Evolutionary conservation across 2,888 invertebrate genomes (phyloP).

Genomic region (Zelleria hepariella): DNA sequence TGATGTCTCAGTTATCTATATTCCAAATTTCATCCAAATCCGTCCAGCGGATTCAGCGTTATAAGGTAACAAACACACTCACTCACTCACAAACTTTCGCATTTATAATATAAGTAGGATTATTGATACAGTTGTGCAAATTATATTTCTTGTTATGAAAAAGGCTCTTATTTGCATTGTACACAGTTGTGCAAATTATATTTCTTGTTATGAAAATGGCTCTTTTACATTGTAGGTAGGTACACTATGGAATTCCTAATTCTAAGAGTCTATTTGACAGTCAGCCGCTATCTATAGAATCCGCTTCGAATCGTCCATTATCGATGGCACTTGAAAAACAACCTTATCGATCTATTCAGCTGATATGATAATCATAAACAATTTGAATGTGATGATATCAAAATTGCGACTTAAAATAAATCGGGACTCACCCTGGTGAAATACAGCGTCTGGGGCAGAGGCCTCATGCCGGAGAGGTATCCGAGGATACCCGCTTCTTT

Average conservation of each 20-base stretch:
- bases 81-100: too few species aligned
- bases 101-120: too few species aligned
- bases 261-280: neutral
- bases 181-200: neutral
- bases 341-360: neutral
- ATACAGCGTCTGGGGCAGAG: slow-evolving; percentile 87
- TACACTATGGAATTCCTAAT: neutral
- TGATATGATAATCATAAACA: neutral
- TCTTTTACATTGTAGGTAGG: too few species aligned
- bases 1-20: too few species aligned
- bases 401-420: neutral
- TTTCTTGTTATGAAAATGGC: too few species aligned
- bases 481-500: slow-evolving; percentile 88
- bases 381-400: neutral
- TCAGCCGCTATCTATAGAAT: neutral
- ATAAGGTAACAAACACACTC: too few species aligned
- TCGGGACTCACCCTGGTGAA: slow-evolving; percentile 83
- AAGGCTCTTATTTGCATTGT: too few species aligned
- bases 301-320: neutral
- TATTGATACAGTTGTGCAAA: too few species aligned
- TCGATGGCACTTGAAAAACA: neutral
- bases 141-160: too few species aligned
- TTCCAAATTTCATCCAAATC: too few species aligned
- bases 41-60: too few species aligned
- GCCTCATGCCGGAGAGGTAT: slow-evolving; percentile 88